Conservation (phyloP, 2,888 invertebrate genomes). For the Alentia gelatinosa region DNA sequence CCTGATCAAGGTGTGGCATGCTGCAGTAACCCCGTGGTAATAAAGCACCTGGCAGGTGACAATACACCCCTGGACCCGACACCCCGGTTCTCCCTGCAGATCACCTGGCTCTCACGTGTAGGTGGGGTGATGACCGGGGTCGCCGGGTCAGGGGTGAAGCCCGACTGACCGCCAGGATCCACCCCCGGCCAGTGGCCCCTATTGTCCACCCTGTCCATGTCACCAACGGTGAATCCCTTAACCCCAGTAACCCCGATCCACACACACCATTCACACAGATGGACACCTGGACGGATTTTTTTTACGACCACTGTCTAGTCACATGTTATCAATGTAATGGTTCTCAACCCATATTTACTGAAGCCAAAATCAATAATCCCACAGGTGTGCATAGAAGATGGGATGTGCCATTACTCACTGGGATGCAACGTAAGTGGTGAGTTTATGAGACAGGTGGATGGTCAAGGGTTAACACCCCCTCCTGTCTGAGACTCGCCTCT, state of each 20-base stretch:
- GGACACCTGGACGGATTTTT: no score
- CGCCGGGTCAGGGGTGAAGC: not conserved
- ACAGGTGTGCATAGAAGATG: no score
- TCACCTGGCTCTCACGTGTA: constrained; percentile 11
- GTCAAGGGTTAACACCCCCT: not conserved
- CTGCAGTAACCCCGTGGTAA: not conserved
- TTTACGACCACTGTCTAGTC: no score
- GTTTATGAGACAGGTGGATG: constrained; percentile 1
- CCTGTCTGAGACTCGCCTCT: not conserved
- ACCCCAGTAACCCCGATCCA: not conserved
- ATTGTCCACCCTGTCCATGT: constrained; percentile 17
- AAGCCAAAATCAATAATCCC: no score
- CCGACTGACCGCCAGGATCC: constrained; percentile 29
- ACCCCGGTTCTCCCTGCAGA: no score
- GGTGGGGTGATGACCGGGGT: not conserved
- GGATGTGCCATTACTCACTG: no score
- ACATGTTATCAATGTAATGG: no score
- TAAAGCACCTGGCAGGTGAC: constrained; percentile 38
- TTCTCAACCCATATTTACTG: no score
- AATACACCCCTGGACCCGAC: not conserved
- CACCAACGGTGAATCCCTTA: constrained; percentile 42
- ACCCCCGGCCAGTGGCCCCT: not conserved
- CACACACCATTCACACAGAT: no score
- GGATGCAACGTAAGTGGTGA: no score
- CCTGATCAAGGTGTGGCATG: constrained; percentile 17